Evolutionary conservation across 2,113 vertebrate species (phyloP).

Genomic region (Fregetta grallaria): DNA sequence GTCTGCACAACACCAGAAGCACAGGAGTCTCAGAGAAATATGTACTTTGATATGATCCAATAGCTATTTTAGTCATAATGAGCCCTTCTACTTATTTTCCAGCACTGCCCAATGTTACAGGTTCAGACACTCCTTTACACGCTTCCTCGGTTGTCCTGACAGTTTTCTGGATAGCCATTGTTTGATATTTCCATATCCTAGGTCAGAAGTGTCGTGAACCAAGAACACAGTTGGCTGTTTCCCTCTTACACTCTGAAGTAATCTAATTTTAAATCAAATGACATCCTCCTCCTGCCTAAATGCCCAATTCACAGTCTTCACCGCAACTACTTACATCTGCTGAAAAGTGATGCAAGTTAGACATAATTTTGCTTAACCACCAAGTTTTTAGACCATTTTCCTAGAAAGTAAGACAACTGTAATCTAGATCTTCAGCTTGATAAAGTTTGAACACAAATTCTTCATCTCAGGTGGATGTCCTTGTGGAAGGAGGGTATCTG

Average conservation of each 20-base stretch:
- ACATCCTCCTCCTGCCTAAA: not conserved
- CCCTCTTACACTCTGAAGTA: not conserved
- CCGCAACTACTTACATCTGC: not conserved
- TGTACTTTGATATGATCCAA: not conserved
- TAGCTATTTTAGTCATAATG: not conserved
- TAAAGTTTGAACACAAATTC: not conserved
- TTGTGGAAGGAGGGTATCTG: not conserved
- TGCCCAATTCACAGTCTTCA: not conserved
- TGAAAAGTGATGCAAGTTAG: rapidly evolving
- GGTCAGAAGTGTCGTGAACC: not conserved
- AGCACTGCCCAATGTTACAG: not conserved
- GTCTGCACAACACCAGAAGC: not conserved
- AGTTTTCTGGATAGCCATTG: not conserved
- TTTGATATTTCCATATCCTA: not conserved
- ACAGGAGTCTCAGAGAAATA: not conserved
- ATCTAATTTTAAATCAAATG: not conserved
- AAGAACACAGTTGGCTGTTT: not conserved
- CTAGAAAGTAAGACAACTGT: not conserved
- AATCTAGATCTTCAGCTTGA: not conserved
- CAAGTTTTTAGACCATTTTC: not conserved
- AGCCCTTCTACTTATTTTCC: not conserved
- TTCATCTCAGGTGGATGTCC: not conserved
- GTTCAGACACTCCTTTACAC: not conserved
- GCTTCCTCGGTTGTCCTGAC: rapidly evolving
- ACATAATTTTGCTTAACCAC: not conserved